These are phyloP conservation scores for Ernsta delagoae DNA, from an alignment of 2,888 invertebrate species.

Conservation along the genomic window DNA sequence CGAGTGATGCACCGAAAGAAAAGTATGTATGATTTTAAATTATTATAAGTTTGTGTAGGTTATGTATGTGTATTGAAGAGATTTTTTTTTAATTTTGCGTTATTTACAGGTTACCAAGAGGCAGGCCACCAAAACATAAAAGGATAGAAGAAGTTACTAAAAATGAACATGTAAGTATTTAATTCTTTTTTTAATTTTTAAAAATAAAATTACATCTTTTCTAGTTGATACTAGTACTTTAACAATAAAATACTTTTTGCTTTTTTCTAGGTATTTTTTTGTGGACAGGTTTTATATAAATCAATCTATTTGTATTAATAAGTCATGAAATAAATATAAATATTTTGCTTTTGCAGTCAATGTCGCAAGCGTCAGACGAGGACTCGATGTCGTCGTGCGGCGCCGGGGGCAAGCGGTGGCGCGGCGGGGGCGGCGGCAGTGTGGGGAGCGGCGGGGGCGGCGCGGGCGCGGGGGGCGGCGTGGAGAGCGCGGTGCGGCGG, in stretches of 20 bases:
- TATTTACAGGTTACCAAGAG: constrained; percentile 55
- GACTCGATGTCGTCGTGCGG: constrained; percentile 67
- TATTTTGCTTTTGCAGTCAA: neutral
- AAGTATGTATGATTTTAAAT: too few species aligned
- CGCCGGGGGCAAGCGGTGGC: constrained; percentile 60
- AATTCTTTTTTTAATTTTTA: too few species aligned
- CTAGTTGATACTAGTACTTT: too few species aligned
- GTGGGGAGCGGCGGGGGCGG: constrained; percentile 9
- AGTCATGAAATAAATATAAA: too few species aligned
- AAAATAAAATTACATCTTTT: too few species aligned
- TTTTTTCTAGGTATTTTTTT: too few species aligned
- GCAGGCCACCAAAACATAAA: constrained; percentile 77
- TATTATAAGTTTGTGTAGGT: too few species aligned
- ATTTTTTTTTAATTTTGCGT: neutral
- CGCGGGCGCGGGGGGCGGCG: constrained; percentile 39
- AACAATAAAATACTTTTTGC: too few species aligned
- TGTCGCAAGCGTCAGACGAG: constrained; percentile 67
- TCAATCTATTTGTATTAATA: too few species aligned
- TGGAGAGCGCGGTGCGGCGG: constrained; percentile 39
- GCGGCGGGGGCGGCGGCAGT: constrained; percentile 41
- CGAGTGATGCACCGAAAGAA: too few species aligned
- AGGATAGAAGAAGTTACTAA: constrained; percentile 70
- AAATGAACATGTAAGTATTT: constrained; percentile 59
- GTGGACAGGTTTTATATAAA: neutral
- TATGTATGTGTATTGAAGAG: too few species aligned